Base-by-base conservation (phyloP, 1,140 invertebrate genomes). In the Chymomyza costata region DNA sequence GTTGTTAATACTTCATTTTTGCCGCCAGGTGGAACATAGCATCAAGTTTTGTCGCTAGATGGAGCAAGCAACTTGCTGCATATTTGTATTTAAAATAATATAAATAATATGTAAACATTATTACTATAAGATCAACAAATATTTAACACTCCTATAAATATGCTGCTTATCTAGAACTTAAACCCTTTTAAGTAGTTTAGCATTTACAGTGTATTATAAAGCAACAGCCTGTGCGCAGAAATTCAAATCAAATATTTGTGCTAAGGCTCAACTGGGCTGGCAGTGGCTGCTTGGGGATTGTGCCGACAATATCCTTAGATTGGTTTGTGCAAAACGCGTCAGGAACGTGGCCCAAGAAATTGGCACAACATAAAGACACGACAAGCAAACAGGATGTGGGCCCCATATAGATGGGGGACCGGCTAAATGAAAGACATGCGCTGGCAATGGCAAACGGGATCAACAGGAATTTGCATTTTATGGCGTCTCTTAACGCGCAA, bases 401-500 rank as follows among this genome's bases (percentile, higher is more conserved):
- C 30, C 5, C 32, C 39, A 10, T 14, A 10, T 2, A 1, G 47
- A 2, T 3, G 3, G 14, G 28, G 1, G 7, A n/a, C 54, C 50
- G 50, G 52, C 65, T 71, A 78, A 78, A 71, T 68, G 73, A 53
- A 74, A 65, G 64, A 41, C 48, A 82, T 82, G 76, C 69, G 57
- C 32, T 65, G 61, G 67, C 78, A 82, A 65, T 55, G 67, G 64
- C 64, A 64, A 82, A 82, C 71, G 71, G 78, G 78, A 82, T 82
- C 76, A 82, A 62, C 70, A 76, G 66, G 70, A 82, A 82, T 82
- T 82, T 82, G 76, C 76, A 82, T 82, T 76, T 78, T 76, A 80
- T 81, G 60, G 74, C 56, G 73, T 80, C 68, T 81, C 63, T 52
- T 55, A 73, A 73, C 81, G 74, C 71, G n/a, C n/a, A n/a, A n/a